Evolutionary conservation across 1,140 invertebrate species (phyloP), one percentile per base, ranked within the genome.

Genomic region (Atopsyche davidsoni): DNA sequence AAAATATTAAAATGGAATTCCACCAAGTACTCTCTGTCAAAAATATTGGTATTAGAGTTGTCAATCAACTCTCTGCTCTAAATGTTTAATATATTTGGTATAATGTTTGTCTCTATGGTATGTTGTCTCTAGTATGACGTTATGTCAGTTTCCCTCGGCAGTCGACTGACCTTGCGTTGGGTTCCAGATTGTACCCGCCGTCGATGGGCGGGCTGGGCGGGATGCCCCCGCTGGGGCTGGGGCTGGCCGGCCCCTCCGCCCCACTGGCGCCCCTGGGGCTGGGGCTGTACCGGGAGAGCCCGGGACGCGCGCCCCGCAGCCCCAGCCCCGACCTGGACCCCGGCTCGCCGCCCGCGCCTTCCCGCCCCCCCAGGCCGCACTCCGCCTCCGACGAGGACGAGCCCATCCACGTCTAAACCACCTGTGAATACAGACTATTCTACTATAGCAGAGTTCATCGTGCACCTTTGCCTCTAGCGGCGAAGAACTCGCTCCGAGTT

Each of bases 191-290:
- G 4, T 83, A 83, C 58, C 81, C 79, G 0, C 71, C 79, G 6
- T 69, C 77, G 18, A 78, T 81, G 73, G 73, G 79, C 70, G 9
- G 71, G 70, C 21, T 72, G 67, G 22, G 57, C 46, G 52, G 52
- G 2, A 56, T 56, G 23, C 48, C 51, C 11, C 56, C 56, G 4
- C 58, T 72, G 23, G 76, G 76, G 9, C 60, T 79, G 44, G 75
- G 74, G 48, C 66, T 84, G 22, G 78, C 82, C 9, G 79, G 80
- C 18, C 80, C 81, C 1, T 81, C 80, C 19, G 76, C 79, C 52
- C 59, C 70, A 43, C 59, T 66, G 46, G 60, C 73, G 57, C 70
- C 75, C 2, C 72, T 76, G 9, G 70, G 68, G 2, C 41, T 58
- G 40, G 66, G 56, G 60, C 66, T 40, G 21, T 67, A 65, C 58